Evolutionary conservation across 2,888 invertebrate species (phyloP), one percentile per base, ranked within the genome.

Genomic region (Abscondita cerata): DNA sequence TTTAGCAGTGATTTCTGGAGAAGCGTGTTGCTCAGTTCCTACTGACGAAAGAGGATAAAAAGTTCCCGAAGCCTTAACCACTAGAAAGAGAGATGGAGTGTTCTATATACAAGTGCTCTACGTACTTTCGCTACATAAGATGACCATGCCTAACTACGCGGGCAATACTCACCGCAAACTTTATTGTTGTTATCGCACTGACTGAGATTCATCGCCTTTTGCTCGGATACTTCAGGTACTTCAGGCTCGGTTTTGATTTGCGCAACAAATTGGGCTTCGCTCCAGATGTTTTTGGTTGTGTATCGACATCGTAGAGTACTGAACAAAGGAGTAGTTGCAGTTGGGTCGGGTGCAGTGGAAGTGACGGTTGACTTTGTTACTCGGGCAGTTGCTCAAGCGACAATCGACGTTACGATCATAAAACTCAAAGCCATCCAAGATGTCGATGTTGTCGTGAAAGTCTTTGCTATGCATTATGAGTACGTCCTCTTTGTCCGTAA

Each of bases 11-110:
- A 72, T 84, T 83, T 74, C 86, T 79, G 55, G 84, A 82, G 72
- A 84, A 82, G 64, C 83, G 81, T 55, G 83, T 83, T 68, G 83
- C 83, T 59, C 85, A 79, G 70, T 84, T 83, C 79, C 78, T 75
- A 81, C 83, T 84, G 78, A 86, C 78, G 76, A 91, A 74, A 93
- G 87, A 77, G 95, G 95, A 83, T 92, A 94, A 85, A 92, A 95
- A 81, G 94, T 94, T 81, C 95, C 94, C 76, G 92, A 89, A 82
- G 94, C 92, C 89, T 93, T 94, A 85, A 95, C 92, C 86, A 93
- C 91, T 92, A 88, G 83, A 89, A 89, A 81, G 72, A 78, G 76
- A 72, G 66, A 67, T 68, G 68, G 34, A 59, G 62, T 62, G 72
- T 69, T 68, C 70, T 72, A 70, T 72, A 71, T 71, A 70, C 67